Evolutionary conservation across 2,113 vertebrate genomes (phyloP).

Genomic region (Tautogolabrus adspersus): DNA sequence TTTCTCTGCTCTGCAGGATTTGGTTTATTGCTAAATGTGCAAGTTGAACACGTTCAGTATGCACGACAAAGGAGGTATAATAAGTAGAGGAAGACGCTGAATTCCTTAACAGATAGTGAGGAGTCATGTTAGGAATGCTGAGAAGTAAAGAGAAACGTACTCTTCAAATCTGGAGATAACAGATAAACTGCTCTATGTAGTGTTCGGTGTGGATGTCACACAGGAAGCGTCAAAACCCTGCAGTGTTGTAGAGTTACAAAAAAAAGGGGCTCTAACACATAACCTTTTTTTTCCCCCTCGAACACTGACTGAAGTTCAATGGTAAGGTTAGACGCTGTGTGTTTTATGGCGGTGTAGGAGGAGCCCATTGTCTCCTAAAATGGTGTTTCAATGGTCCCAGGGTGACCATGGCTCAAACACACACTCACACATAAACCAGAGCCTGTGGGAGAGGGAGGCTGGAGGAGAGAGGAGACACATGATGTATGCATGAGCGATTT

Average conservation of each 20-base stretch:
- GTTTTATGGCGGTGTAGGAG: constrained; percentile 59
- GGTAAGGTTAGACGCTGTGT: constrained; percentile 28
- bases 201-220: constrained; percentile 3
- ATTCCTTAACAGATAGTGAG: constrained; percentile 55
- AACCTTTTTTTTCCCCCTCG: no score
- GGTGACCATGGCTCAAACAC: constrained; percentile 27
- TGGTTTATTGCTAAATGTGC: no score
- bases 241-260: no score
- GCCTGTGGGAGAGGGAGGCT: constrained; percentile 26
- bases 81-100: constrained; percentile 11
- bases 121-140: constrained; percentile 65
- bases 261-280: no score
- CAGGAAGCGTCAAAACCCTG: constrained; percentile 2
- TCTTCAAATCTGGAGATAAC: constrained; percentile 42
- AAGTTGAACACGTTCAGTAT: no score
- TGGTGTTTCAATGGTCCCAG: constrained; percentile 63
- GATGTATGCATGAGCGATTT: neutral
- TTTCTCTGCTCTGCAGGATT: no score
- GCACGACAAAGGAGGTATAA: neutral
- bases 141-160: neutral
- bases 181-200: constrained; percentile 3
- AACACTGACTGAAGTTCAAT: constrained; percentile 19
- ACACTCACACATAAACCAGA: constrained; percentile 19
- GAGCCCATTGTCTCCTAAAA: constrained; percentile 75
- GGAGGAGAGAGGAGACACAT: neutral